phyloP scores from a whole-genome alignment of 2,888 invertebrate species.

The Drosophila macrothrix region DNA sequence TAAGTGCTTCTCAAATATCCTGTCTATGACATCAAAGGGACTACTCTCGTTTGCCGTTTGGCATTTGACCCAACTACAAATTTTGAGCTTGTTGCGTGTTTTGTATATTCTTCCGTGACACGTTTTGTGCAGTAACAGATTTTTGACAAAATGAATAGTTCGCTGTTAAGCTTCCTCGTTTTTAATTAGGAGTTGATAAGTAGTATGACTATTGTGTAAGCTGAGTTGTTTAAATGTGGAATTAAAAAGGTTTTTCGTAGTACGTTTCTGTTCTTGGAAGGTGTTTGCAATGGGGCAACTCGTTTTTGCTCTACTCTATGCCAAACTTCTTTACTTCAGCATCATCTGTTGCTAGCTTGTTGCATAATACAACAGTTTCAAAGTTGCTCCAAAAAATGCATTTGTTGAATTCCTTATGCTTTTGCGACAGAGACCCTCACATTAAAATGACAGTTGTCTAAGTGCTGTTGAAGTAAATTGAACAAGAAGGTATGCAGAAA shows the following conservation, averaged over 20 bases:
- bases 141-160: neutral
- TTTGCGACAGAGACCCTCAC: conserved; percentile 2
- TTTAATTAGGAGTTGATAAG: neutral
- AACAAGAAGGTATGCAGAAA: neutral
- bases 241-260: neutral
- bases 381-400: conserved; percentile 19
- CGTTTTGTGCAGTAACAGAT: neutral
- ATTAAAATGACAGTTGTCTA: conserved; percentile 9
- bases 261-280: neutral
- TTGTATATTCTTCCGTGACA: neutral
- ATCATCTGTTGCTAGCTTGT: conserved; percentile 9
- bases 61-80: neutral
- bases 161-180: neutral
- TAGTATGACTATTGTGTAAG: neutral
- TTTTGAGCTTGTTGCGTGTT: conserved; percentile 10
- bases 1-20: conserved; percentile 24
- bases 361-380: conserved; percentile 21
- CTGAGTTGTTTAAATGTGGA: neutral
- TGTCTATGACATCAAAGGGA: conserved; percentile 19
- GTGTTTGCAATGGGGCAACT: neutral
- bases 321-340: neutral
- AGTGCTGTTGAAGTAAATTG: conserved; percentile 30
- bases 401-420: conserved; percentile 17
- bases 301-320: conserved; percentile 3
- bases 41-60: neutral